Base-by-base conservation (phyloP, 92 coral and sea anemone genomes). In the Epizoanthus ramosus region DNA sequence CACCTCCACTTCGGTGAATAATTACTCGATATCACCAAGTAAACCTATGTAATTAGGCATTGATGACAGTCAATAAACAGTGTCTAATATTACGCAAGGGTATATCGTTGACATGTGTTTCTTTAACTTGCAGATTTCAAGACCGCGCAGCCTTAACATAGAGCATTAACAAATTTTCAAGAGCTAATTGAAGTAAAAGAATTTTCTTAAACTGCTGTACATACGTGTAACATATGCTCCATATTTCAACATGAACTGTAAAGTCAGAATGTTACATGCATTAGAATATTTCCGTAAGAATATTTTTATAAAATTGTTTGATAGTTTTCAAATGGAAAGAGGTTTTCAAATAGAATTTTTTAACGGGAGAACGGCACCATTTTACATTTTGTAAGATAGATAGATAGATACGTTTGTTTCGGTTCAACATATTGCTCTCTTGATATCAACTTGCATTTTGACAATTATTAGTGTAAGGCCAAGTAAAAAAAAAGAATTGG, bases 141-240 rank as follows among this genome's bases (percentile, higher is more conserved):
- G 65, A 61, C 59, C 24, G 58, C 58, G 60, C 66, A 8, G 45
- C 39, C 63, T 50, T 50, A 77, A 21, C 43, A 63, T 77, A 61
- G 66, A 59, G 47, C 57, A 41, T 77, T 61, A 60, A 76, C 28
- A 35, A 61, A 47, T 61, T 35, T 33, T 77, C 22, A 57, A 61
- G 58, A 77, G 63, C 82, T 2, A 19, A 22, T 54, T 25, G 45
- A 74, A 13, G 18, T 74, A 74, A 19, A 22, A 61, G 33, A 61
- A 15, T 37, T 37, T 13, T 43, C 24, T 77, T 71, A 19, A 71
- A 45, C 59, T 14, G 82, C 57, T 77, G 82, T 77, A 77, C 43
- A 77, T 77, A 77, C 41, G 58, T 77, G 82, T 77, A 77, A 60
- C 21, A 77, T 77, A 77, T 63, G 25, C 37, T 21, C 56, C 8